Percentiles rank a stretch among this genome's conserved stretches.
Evolutionary conservation across 2,797 vertebrate genomes (phyloP).

Genomic region (Saguinus oedipus): DNA sequence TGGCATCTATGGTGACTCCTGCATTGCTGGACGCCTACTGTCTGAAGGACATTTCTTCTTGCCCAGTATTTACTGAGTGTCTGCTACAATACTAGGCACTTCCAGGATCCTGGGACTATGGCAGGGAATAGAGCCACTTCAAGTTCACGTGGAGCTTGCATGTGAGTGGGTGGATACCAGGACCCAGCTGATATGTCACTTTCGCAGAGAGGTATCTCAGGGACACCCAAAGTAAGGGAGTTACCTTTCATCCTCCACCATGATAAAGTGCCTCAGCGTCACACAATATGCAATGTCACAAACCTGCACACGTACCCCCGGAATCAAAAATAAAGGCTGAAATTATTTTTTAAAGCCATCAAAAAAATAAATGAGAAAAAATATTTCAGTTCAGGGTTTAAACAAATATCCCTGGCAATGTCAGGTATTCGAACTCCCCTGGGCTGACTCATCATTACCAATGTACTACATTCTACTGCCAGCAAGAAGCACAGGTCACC

Average conservation of each 20-base stretch:
- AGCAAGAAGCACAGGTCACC: background rate
- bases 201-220: background rate
- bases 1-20: too few relatives aligned
- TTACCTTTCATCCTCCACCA: background rate
- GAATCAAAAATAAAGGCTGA: background rate
- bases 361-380: background rate
- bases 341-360: background rate
- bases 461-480: background rate
- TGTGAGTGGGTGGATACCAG: too few relatives aligned
- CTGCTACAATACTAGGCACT: rapidly evolving
- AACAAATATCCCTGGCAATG: background rate
- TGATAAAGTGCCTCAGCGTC: rapidly evolving
- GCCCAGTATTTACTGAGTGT: rapidly evolving
- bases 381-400: background rate
- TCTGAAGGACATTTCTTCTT: background rate
- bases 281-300: background rate
- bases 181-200: background rate
- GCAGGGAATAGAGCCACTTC: background rate
- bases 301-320: background rate
- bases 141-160: rapidly evolving
- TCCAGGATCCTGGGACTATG: background rate
- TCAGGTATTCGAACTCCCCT: background rate
- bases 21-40: too few relatives aligned
- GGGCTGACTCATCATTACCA: background rate
- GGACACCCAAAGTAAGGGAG: background rate